Percentiles rank a stretch among this genome's conserved stretches.
Evolutionary conservation across 2,888 invertebrate genomes (phyloP).

Genomic region (Coronaproctus castanopsis): DNA sequence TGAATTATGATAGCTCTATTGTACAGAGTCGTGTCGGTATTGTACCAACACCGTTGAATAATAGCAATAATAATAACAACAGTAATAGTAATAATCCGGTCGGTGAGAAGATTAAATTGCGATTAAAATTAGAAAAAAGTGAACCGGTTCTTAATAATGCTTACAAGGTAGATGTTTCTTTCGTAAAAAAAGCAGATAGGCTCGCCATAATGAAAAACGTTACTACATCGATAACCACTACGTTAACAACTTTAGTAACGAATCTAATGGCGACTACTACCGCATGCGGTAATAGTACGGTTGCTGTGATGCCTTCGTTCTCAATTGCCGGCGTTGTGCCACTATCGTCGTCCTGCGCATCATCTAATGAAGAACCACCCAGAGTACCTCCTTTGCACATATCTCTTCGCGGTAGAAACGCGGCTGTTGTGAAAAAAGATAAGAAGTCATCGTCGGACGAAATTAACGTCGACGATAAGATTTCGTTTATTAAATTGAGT

Average conservation of each 20-base stretch:
- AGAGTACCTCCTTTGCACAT: conserved; percentile 76
- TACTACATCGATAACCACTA: conserved; percentile 5
- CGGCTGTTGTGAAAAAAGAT: conserved; percentile 51
- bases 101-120: conserved; percentile 57
- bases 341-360: background rate
- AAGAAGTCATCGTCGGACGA: conserved; percentile 26
- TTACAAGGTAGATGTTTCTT: conserved; percentile 61
- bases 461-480: background rate
- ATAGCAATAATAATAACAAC: background rate
- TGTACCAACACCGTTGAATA: background rate
- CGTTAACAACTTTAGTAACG: no score
- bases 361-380: conserved; percentile 25
- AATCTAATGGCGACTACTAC: background rate
- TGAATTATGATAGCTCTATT: background rate
- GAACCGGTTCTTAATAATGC: conserved; percentile 59
- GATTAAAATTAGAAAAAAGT: conserved; percentile 61
- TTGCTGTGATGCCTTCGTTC: conserved; percentile 5
- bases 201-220: conserved; percentile 3
- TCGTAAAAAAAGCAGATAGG: conserved; percentile 28
- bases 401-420: conserved; percentile 58
- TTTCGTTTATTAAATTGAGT: background rate
- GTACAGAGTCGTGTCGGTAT: no score
- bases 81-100: conserved; percentile 23
- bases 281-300: background rate
- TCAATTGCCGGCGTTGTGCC: background rate